Conservation (phyloP, 2,113 vertebrate species). For the Perccottus glenii region DNA sequence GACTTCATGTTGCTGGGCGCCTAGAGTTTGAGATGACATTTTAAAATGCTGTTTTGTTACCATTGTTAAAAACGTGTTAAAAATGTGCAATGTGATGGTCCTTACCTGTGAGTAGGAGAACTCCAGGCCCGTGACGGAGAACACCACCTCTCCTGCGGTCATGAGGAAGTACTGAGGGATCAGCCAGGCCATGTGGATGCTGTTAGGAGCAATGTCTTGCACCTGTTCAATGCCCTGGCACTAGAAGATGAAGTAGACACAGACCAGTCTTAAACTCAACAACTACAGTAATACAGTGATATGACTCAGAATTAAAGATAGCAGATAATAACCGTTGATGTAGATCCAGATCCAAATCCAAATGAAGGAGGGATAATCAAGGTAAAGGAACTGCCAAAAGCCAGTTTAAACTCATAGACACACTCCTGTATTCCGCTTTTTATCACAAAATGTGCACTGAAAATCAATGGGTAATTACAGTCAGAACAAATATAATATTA, state of each 20-base stretch:
- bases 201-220: slow-evolving; percentile 83
- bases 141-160: slow-evolving; percentile 90
- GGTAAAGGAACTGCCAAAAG: slow-evolving; percentile 86
- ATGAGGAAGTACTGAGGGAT: slow-evolving; percentile 95
- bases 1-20: slow-evolving; percentile 97
- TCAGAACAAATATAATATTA: background rate
- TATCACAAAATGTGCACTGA: slow-evolving; percentile 60
- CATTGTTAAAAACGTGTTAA: background rate
- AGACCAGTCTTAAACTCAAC: too few species aligned
- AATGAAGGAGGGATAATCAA: slow-evolving; percentile 74
- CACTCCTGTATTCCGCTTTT: slow-evolving; percentile 1
- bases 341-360: slow-evolving; percentile 8
- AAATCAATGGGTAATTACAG: background rate
- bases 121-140: slow-evolving; percentile 93
- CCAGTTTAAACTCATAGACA: slow-evolving; percentile 30
- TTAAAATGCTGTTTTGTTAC: background rate
- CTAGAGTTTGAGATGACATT: slow-evolving; percentile 63
- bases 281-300: background rate
- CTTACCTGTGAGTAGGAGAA: slow-evolving; percentile 96
- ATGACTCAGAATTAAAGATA: background rate
- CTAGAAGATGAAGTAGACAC: slow-evolving; percentile 39
- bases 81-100: background rate
- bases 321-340: slow-evolving; percentile 39
- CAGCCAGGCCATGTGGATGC: slow-evolving; percentile 92
- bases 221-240: slow-evolving; percentile 47